phyloP scores from a whole-genome alignment of 2,113 vertebrate genomes.

The Phalacrocorax brasilianus region DNA sequence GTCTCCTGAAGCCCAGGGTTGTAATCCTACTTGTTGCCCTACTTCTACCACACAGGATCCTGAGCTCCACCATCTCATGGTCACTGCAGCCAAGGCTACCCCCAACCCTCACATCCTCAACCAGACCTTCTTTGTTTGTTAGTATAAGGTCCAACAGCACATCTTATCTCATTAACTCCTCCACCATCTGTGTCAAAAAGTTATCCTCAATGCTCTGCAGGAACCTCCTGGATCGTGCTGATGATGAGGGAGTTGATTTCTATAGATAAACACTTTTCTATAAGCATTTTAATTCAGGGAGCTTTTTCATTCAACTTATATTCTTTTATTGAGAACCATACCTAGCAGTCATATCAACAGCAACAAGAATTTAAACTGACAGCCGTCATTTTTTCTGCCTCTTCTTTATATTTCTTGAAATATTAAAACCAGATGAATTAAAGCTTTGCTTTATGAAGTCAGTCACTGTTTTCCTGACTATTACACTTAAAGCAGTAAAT shows the following conservation, averaged over 20 bases:
- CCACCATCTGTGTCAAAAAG: too few species aligned
- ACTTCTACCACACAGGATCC: too few species aligned
- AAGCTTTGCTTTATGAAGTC: background rate
- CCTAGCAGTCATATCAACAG: background rate
- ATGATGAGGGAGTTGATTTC: background rate
- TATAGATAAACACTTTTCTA: background rate
- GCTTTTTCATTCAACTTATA: background rate
- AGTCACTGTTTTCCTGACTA: background rate
- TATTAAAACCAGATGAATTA: background rate
- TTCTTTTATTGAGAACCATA: background rate
- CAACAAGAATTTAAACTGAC: background rate
- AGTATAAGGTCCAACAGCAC: too few species aligned
- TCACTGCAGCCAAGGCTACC: too few species aligned
- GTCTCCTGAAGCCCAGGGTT: too few species aligned
- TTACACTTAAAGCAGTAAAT: background rate
- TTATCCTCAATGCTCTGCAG: too few species aligned
- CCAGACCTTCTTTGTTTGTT: too few species aligned
- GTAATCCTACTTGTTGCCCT: too few species aligned
- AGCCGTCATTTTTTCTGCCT: background rate
- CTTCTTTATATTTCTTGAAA: background rate
- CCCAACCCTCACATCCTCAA: too few species aligned
- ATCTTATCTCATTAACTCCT: too few species aligned
- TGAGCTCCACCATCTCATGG: too few species aligned
- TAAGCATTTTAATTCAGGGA: constrained; percentile 13
- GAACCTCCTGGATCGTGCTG: too few species aligned